Evolutionary conservation across 2,113 vertebrate genomes (phyloP).

Genomic region (Scomber japonicus): DNA sequence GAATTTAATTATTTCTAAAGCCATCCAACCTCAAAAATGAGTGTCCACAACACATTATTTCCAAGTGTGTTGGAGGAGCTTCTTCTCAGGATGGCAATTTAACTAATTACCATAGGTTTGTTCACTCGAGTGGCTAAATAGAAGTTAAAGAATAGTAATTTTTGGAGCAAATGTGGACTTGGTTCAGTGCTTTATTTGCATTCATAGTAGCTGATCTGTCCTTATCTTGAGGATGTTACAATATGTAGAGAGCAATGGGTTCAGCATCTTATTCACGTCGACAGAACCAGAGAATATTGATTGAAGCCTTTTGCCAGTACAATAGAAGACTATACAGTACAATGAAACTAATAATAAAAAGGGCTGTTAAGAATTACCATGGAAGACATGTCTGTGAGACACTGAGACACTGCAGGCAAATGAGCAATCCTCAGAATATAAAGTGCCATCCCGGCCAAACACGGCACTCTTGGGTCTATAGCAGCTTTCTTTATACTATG

Average conservation of each 20-base stretch:
- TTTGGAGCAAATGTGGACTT: too few relatives aligned
- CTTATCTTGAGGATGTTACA: conserved; percentile 13
- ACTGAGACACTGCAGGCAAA: conserved; percentile 24
- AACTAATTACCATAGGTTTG: neutral
- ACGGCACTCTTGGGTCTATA: neutral
- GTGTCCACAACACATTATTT: too few relatives aligned
- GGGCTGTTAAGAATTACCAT: conserved; percentile 6
- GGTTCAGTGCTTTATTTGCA: conserved; percentile 5
- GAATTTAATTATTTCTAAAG: too few relatives aligned
- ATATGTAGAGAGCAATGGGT: conserved; percentile 6
- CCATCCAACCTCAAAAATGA: too few relatives aligned
- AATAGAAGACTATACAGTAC: neutral
- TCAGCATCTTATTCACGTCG: conserved; percentile 18
- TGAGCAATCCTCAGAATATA: conserved; percentile 41
- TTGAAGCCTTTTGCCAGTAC: conserved; percentile 6
- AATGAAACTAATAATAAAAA: conserved; percentile 19
- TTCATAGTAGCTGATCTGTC: neutral
- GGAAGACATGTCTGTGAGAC: conserved; percentile 4
- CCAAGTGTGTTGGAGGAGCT: neutral
- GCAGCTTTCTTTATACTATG: neutral
- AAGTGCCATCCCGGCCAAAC: conserved; percentile 20
- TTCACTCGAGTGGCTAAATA: neutral
- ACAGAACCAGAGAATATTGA: conserved; percentile 18
- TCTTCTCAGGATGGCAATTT: neutral
- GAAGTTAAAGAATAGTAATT: neutral